Conservation (phyloP, 1,140 invertebrate species). For the Melitaea cinxia region DNA sequence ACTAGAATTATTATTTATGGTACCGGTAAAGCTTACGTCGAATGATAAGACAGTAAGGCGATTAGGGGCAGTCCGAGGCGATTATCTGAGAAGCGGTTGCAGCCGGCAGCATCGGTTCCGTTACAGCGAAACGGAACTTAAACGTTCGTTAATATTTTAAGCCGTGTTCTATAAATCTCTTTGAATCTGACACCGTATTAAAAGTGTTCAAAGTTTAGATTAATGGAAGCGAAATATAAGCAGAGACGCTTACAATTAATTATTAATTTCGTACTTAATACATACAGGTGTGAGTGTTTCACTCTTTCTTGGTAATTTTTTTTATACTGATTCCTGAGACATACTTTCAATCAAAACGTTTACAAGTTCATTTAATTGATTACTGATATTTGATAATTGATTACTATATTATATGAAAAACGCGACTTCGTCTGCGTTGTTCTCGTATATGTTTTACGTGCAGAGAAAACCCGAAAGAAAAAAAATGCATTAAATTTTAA, state of each 20-base stretch:
- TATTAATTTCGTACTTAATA: too few species aligned
- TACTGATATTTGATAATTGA: too few species aligned
- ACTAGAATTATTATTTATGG: neutral
- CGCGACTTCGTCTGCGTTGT: too few species aligned
- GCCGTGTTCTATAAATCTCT: neutral
- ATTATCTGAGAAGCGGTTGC: neutral
- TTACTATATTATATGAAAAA: too few species aligned
- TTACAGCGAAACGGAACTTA: neutral
- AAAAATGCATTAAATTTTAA: too few species aligned
- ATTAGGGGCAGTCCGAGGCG: neutral
- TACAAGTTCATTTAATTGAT: too few species aligned
- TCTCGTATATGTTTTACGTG: too few species aligned
- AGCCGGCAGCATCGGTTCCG: neutral
- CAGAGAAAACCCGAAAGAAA: too few species aligned
- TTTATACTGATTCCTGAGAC: too few species aligned
- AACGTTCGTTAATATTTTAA: slow-evolving; percentile 1
- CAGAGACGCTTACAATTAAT: neutral
- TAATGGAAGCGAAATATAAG: neutral
- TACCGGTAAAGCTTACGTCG: neutral
- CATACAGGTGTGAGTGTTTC: too few species aligned
- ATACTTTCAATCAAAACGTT: too few species aligned
- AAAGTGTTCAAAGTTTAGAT: neutral
- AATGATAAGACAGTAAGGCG: neutral
- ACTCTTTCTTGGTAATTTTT: too few species aligned
- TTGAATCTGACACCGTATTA: neutral